phyloP scores from a whole-genome alignment of 2,888 invertebrate species.

The Rhagonycha lutea region DNA sequence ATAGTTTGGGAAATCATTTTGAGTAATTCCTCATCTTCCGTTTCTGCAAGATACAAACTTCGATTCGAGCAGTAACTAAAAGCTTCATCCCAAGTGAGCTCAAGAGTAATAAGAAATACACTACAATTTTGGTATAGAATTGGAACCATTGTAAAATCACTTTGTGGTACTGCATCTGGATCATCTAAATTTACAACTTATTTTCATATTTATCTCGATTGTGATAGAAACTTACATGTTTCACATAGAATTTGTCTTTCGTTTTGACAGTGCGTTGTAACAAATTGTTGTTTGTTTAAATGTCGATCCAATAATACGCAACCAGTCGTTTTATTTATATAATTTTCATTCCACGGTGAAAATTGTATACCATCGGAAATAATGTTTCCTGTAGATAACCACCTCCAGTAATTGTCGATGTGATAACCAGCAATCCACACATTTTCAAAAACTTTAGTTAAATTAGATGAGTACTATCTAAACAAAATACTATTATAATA shows the following conservation, averaged over 20 bases:
- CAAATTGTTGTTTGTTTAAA: background rate
- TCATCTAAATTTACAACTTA: background rate
- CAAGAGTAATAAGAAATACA: background rate
- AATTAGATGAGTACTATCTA: background rate
- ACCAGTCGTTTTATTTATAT: background rate
- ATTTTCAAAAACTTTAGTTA: conserved; percentile 9
- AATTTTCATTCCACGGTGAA: conserved; percentile 2
- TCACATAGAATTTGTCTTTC: conserved; percentile 8
- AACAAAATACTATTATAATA: background rate
- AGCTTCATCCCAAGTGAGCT: conserved; percentile 2
- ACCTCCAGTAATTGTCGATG: conserved; percentile 5
- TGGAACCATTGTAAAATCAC: background rate
- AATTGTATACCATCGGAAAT: background rate
- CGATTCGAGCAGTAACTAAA: background rate
- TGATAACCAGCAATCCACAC: conserved; percentile 8
- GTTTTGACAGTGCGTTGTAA: background rate
- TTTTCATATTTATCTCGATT: background rate
- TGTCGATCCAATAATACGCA: conserved; percentile 7
- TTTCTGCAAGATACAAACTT: background rate
- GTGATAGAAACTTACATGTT: background rate
- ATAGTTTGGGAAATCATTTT: background rate
- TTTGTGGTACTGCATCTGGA: background rate
- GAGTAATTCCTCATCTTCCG: background rate
- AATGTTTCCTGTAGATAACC: conserved; percentile 5
- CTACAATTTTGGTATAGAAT: background rate